Evolutionary conservation across 2,888 invertebrate species (phyloP).

Genomic region (Scrobipalpa atriplicella): DNA sequence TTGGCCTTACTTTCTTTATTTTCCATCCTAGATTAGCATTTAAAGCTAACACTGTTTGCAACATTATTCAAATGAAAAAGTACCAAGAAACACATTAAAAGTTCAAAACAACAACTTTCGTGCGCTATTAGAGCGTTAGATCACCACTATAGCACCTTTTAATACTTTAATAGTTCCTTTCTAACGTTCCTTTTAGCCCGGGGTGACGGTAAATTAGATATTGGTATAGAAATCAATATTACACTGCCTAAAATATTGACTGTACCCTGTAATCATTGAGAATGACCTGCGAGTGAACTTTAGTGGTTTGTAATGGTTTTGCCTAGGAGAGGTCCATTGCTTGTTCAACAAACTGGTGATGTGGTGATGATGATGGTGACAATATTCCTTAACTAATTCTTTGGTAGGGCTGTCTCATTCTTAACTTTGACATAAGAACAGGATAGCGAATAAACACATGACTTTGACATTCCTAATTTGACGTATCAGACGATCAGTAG

Average conservation of each 20-base stretch:
- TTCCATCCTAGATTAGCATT: too few relatives aligned
- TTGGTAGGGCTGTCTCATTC: too few relatives aligned
- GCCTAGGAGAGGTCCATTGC: neutral
- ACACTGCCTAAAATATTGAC: slow-evolving; percentile 61
- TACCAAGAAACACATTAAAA: too few relatives aligned
- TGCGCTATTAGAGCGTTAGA: slow-evolving; percentile 29
- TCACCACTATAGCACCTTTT: slow-evolving; percentile 44
- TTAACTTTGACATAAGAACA: too few relatives aligned
- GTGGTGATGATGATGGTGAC: too few relatives aligned
- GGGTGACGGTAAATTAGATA: slow-evolving; percentile 56
- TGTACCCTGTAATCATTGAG: slow-evolving; percentile 55
- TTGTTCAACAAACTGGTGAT: neutral
- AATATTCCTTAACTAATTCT: too few relatives aligned
- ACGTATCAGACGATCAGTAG: too few relatives aligned
- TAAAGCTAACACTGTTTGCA: too few relatives aligned
- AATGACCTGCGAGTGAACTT: slow-evolving; percentile 42
- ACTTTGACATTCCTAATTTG: too few relatives aligned
- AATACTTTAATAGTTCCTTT: slow-evolving; percentile 50
- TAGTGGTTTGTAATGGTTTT: neutral
- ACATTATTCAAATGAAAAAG: too few relatives aligned
- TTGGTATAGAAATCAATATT: slow-evolving; percentile 64
- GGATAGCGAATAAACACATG: too few relatives aligned
- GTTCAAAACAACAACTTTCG: neutral
- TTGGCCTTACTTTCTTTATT: too few relatives aligned
- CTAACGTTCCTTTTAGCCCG: slow-evolving; percentile 51